Evolutionary conservation across 2,888 invertebrate genomes (phyloP), one percentile per base, ranked within the genome.

Genomic region (Drosophila melanosoma): DNA sequence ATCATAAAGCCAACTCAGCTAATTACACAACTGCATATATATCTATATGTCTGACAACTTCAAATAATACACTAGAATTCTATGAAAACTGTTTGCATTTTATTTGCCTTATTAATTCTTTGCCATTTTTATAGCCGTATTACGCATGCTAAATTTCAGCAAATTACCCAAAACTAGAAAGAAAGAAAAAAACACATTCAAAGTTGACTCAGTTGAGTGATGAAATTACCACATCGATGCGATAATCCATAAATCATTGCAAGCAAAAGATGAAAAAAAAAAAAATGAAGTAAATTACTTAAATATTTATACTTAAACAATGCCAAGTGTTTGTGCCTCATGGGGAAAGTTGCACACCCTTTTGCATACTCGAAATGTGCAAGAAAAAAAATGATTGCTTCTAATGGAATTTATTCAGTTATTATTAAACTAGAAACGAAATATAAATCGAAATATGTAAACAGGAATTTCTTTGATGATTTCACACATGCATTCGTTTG

Each of bases 11-110:
- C 23, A 65, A 65, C 7, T 23, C 36, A 63, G 33, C 12, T 29
- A 26, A 48, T 54, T 63, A 49, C 26, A 54, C 38, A 49, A 17
- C 29, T 17, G 29, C 67, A 67, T 54, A 64, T 32, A 26, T 4
- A 42, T 53, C 11, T 42, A 6, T 12, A 20, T 42, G 20, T 20
- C 1, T 3, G 1, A 12, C 7, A 3, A 12, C 12, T 20, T 45
- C 20, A 20, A 7, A 23, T 15, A 15, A 45, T 23, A 23, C 20
- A 45, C 3, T 45, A 15, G 45, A 23, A 45, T 20, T 45, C 20
- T 7, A 7, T 7, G 45, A 1, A 20, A 45, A n/a, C 1, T 45
- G 20, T 45, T 45, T 45, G 45, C 12, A 20, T 12, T 15, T 23
- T 8, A 45, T 15, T 23, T 23, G 45, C 45, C 20, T 3, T 20